Conservation (phyloP, 2,113 vertebrate genomes). For the Python bivittatus region DNA sequence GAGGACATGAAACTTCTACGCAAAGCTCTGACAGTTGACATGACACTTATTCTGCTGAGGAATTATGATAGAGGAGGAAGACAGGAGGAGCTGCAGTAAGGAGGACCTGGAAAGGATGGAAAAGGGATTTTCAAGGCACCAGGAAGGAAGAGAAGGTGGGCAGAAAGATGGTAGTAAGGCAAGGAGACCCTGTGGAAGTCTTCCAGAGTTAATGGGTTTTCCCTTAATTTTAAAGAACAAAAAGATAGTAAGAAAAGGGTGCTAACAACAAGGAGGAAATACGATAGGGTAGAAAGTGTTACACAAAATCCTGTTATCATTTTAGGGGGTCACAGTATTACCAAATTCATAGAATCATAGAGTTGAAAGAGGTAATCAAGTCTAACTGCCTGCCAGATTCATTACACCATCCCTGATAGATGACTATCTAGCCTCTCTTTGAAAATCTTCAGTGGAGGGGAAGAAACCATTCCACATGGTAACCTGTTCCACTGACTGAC, state of each 20-base stretch:
- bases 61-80: neutral
- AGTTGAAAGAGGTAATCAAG: neutral
- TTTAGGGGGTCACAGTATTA: neutral
- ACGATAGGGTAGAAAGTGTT: neutral
- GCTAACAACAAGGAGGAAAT: neutral
- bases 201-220: neutral
- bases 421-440: neutral
- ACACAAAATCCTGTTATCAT: neutral
- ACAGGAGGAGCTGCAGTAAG: neutral
- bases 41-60: neutral
- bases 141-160: neutral
- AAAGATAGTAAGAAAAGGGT: neutral
- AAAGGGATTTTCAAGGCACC: neutral
- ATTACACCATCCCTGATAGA: neutral
- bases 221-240: neutral
- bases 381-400: neutral
- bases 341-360: neutral
- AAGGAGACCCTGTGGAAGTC: neutral
- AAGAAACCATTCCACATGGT: neutral
- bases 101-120: neutral
- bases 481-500: neutral
- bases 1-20: neutral
- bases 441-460: neutral
- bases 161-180: neutral
- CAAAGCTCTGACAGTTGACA: neutral